Evolutionary conservation across 1,140 invertebrate species (phyloP), one percentile per base, ranked within the genome.

Genomic region (Drosophila mayri): DNA sequence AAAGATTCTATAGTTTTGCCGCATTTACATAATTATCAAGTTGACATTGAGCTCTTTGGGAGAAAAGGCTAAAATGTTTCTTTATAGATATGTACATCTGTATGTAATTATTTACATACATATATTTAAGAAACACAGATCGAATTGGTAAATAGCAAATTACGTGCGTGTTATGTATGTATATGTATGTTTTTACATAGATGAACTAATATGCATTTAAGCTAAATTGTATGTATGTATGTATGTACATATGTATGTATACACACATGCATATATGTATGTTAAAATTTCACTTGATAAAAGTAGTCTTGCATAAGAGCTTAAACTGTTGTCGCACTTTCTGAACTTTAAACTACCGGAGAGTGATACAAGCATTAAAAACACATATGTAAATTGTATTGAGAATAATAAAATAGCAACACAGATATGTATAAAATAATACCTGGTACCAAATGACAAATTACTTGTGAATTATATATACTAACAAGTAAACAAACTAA

Each of bases 231-330:
- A 7, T 16, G 16, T 47, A 16, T 7, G 11, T 7, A 3, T 8
- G 9, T 47, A 2, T 22, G 2, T 2, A 22, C 2, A 22, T 22
- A 22, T 25, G 18, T 35, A 38, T 32, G 7, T 10, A 32, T 32
- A 32, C 30, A 30, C 11, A 3, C 32, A 32, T 52, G 28, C 3
- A 35, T 0, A 25, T 16, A 38, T 57, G 18, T n/a, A 18, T 49
- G 46, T 28, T n/a, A 10, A 49, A 28, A 35, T 14, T 60, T 49
- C 18, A 32, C 28, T 59, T 59, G 9, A 46, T 46, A 59, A 60
- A 46, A 20, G 22, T 60, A 9, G 16, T 60, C 14, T 60, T 60
- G 58, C 58, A 60, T 60, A 60, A 60, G 41, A 32, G 41, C 28
- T n/a, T 22, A 32, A 25, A 60, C 28, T 20, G n/a, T 20, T 28